These are phyloP conservation scores for Macrobrachium nipponense DNA, from an alignment of 1,140 invertebrate species.

Conservation along the genomic window DNA sequence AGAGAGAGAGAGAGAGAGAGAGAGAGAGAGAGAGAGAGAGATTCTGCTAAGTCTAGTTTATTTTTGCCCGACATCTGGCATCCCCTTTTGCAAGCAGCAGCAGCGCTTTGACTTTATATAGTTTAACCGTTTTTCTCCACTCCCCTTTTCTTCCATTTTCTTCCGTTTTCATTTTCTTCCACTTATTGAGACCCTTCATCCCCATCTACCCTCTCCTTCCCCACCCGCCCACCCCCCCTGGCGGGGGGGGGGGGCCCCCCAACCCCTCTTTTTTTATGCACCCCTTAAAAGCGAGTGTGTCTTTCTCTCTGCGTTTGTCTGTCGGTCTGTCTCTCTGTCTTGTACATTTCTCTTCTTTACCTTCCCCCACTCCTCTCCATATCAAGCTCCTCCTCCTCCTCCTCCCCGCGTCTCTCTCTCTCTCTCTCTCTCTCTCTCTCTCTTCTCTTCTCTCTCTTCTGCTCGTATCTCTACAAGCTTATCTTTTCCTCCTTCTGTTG, in stretches of 20 bases:
- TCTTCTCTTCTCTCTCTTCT: conserved; percentile 15
- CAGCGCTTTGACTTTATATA: background rate
- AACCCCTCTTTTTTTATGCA: background rate
- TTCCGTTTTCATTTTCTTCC: background rate
- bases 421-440: conserved; percentile 15
- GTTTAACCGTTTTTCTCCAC: background rate
- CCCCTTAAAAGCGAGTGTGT: conserved; percentile 20
- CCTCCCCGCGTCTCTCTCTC: background rate
- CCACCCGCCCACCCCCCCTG: too few species aligned
- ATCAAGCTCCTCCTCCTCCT: background rate
- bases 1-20: too few species aligned
- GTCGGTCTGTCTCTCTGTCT: conserved; percentile 11
- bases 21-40: too few species aligned
- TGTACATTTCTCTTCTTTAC: background rate
- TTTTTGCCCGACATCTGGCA: too few species aligned
- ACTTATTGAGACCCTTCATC: background rate
- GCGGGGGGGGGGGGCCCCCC: too few species aligned
- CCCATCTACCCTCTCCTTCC: background rate
- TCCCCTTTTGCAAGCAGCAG: background rate
- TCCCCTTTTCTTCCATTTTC: background rate
- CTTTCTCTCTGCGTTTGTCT: background rate
- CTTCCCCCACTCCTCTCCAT: background rate
- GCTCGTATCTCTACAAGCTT: too few species aligned
- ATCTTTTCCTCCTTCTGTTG: background rate
- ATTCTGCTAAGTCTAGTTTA: too few species aligned